Evolutionary conservation across 1,140 invertebrate genomes (phyloP).

Genomic region (Matsumurasca onukii): DNA sequence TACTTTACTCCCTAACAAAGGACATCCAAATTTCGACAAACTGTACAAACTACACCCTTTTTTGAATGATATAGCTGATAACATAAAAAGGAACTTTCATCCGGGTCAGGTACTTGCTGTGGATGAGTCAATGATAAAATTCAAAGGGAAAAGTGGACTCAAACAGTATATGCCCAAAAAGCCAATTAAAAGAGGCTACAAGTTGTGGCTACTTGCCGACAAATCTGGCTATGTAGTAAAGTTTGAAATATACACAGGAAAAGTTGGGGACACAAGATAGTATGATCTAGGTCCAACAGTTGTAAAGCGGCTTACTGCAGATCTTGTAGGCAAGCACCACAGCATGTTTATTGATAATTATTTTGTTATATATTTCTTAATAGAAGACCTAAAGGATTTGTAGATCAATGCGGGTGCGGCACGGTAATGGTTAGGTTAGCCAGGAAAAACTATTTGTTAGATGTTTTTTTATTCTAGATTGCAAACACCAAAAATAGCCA

Average conservation of each 20-base stretch:
- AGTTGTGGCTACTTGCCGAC: constrained; percentile 37
- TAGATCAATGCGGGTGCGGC: constrained; percentile 39
- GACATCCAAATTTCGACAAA: constrained; percentile 40
- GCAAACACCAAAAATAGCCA: too few species aligned
- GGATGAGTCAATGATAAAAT: constrained; percentile 42
- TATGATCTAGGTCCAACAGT: constrained; percentile 38
- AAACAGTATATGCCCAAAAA: constrained; percentile 42
- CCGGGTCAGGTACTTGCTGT: constrained; percentile 34
- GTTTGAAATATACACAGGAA: constrained; percentile 40
- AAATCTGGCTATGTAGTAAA: constrained; percentile 32
- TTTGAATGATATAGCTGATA: constrained; percentile 13
- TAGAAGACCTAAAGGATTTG: constrained; percentile 35
- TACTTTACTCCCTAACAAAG: constrained; percentile 32
- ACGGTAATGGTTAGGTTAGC: too few species aligned
- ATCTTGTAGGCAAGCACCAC: constrained; percentile 34
- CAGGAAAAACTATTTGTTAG: too few species aligned
- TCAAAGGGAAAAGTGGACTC: constrained; percentile 39
- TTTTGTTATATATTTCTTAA: constrained; percentile 39
- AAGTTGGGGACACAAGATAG: constrained; percentile 22
- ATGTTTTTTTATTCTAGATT: too few species aligned
- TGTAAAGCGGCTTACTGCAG: constrained; percentile 30
- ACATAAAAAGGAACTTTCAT: constrained; percentile 28
- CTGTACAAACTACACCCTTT: constrained; percentile 42
- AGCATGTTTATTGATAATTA: constrained; percentile 43
- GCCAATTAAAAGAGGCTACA: constrained; percentile 40